Base-by-base conservation (phyloP, 2,797 vertebrate species). In the Eulemur mongoz region DNA sequence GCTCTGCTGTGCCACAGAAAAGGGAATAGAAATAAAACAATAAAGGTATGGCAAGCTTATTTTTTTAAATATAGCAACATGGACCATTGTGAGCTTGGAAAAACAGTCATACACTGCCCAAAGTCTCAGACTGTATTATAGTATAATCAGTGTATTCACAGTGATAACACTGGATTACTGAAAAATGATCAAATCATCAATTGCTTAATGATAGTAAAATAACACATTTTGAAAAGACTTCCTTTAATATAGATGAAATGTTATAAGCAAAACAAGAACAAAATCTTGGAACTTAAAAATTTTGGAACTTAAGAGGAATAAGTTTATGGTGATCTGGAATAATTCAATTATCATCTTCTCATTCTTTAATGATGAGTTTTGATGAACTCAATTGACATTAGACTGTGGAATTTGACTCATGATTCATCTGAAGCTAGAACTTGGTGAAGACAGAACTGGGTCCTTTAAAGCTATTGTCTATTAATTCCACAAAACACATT, bases 301-400 rank as follows among this genome's bases (percentile, higher is more conserved):
- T 67, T 5, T 93, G 9, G 35, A 81, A 92, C 10, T 84, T 87
- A 86, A 88, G 15, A 45, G 30, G 17, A 4, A 65, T 45, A 65
- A 70, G n/a, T 20, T 27, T 75, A 57, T 3, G 91, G 52, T 70
- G 22, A 79, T 30, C 88, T 75, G n/a, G 1, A 85, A 22, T 32
- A 78, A 30, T 88, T 4, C 20, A 78, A 27, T 65, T 73, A 43
- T 69, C 32, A 52, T 50, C 50, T 81, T 82, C 11, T 95, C 38
- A 61, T 76, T 89, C 25, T 40, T 75, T 89, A 59, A 57, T 76
- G 75, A 81, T 95, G 35, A 91, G 61, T 61, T 92, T 80, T 94
- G 22, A 73, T 93, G 73, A 92, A 88, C 14, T 45, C n/a, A 1
- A n/a, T 20, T 93, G 72, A 87, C 65, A 72, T 88, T 84, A 91